Percentiles rank a stretch among this genome's conserved stretches.
phyloP scores from a whole-genome alignment of 2,113 vertebrate species.

The Myrmophylax atrothorax region DNA sequence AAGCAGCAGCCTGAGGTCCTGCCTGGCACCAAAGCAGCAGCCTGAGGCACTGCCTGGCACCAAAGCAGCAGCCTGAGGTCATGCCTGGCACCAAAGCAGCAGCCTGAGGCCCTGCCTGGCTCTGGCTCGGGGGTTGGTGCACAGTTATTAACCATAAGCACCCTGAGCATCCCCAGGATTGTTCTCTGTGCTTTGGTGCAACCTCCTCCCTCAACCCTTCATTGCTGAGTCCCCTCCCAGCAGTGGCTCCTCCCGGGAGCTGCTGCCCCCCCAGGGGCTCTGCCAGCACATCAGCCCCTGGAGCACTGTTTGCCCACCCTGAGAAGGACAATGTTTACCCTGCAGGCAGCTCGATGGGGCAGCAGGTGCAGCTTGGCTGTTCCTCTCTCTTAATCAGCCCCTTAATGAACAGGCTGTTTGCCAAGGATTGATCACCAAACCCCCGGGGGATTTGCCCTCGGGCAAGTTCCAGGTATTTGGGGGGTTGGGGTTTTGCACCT shows the following conservation, averaged over 20 bases:
- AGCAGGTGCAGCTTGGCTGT: conserved; percentile 6
- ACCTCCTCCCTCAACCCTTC: not conserved
- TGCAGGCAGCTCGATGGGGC: conserved; percentile 13
- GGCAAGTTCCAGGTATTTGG: not conserved
- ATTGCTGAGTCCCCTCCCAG: not conserved
- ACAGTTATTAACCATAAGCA: not conserved
- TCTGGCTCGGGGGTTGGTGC: not conserved
- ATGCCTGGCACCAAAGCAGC: not conserved
- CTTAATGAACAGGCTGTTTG: conserved; percentile 55
- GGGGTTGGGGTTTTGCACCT: not conserved
- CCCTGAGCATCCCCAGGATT: not conserved
- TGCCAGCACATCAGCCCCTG: conserved; percentile 14
- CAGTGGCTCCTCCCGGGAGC: not conserved
- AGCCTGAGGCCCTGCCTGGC: not conserved
- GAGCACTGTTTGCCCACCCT: conserved; percentile 9
- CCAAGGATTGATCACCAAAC: not conserved
- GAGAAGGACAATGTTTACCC: conserved; percentile 47
- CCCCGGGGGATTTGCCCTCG: not conserved
- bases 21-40: too few relatives aligned
- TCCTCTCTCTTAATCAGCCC: conserved; percentile 16
- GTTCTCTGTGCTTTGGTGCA: not conserved
- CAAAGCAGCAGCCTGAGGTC: not conserved
- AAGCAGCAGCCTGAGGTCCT: too few relatives aligned
- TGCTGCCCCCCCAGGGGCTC: not conserved
- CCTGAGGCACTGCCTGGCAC: too few relatives aligned